Base-by-base conservation (phyloP, 2,113 vertebrate genomes). In the Columba livia region DNA sequence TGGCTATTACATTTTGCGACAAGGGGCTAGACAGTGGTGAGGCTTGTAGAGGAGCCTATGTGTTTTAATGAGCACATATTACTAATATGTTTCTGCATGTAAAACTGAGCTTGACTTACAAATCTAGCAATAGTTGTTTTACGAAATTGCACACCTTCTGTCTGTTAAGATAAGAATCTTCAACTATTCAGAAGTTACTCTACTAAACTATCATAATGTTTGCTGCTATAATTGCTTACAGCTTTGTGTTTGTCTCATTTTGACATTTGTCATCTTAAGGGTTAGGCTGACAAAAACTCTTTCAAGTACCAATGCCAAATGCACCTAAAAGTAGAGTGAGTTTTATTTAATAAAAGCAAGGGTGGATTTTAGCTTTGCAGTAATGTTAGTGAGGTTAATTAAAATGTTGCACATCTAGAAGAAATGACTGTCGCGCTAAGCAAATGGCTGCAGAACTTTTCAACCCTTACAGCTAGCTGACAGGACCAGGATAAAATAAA, bases 11-110 rank as follows among this genome's bases (percentile, higher is more conserved):
- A 3, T 19, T 16, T 28, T 29, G 26, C 13, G 8, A 31, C 25
- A 42, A 18, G 32, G 6, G 9, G 12, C 71, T 78, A 53, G 66
- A 32, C 31, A 38, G 32, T 17, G n/a, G 5, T 38, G 72, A 66
- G 38, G 61, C 42, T 79, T 3, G 0, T 19, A 31, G 42, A 53
- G 20, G 65, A 81, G 28, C 13, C 0, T 0, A 1, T 78, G 23
- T 51, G 17, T 60, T 91, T 91, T 62, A 62, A 51, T 54, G 29
- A 64, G 9, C 29, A 28, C n/a, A 34, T 29, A 44, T 42, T 44
- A 13, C 13, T 69, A 3, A 0, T 50, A 12, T 12, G 13, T 42
- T 87, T 93, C 64, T 79, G 25, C 26, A 8, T 53, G 26, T 67
- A 42, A 91, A 89, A 69, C 61, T 48, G 34, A 89, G 29, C 44